Percentiles rank a stretch among this genome's conserved stretches.
Evolutionary conservation across 1,140 invertebrate genomes (phyloP).

Genomic region (honey bee (Apis mellifera)): DNA sequence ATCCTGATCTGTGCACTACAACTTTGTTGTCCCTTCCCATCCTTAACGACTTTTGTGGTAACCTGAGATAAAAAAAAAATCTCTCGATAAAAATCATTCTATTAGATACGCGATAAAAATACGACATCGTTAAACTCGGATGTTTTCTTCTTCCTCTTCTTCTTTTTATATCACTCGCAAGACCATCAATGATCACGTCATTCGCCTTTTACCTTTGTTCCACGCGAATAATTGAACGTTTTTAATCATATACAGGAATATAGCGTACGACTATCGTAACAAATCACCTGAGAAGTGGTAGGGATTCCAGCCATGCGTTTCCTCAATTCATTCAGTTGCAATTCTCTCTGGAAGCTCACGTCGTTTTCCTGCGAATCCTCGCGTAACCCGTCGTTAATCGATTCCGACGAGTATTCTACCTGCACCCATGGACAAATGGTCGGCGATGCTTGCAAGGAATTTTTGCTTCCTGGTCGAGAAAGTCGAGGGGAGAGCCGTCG

Average conservation of each 20-base stretch:
- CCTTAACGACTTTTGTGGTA: constrained; percentile 28
- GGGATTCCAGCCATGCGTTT: constrained; percentile 70
- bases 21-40: constrained; percentile 32
- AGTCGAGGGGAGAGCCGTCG: constrained; percentile 76
- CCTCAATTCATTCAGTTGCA: constrained; percentile 72
- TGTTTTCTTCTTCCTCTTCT: constrained; percentile 22
- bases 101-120: neutral
- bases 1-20: constrained; percentile 49
- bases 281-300: constrained; percentile 65
- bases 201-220: constrained; percentile 50
- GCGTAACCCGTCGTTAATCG: constrained; percentile 56
- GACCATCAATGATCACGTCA: constrained; percentile 57
- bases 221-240: constrained; percentile 37
- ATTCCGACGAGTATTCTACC: constrained; percentile 73
- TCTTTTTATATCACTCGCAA: constrained; percentile 38
- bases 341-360: constrained; percentile 71
- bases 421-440: constrained; percentile 75
- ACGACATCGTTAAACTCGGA: neutral
- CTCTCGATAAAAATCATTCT: neutral
- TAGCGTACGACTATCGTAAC: neutral
- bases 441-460: constrained; percentile 68
- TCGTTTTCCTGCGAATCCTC: constrained; percentile 70
- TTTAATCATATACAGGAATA: neutral
- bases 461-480: constrained; percentile 71
- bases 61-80: constrained; percentile 46